Evolutionary conservation across 2,113 vertebrate species (phyloP), one percentile per base, ranked within the genome.

Genomic region (Microtus montanus): DNA sequence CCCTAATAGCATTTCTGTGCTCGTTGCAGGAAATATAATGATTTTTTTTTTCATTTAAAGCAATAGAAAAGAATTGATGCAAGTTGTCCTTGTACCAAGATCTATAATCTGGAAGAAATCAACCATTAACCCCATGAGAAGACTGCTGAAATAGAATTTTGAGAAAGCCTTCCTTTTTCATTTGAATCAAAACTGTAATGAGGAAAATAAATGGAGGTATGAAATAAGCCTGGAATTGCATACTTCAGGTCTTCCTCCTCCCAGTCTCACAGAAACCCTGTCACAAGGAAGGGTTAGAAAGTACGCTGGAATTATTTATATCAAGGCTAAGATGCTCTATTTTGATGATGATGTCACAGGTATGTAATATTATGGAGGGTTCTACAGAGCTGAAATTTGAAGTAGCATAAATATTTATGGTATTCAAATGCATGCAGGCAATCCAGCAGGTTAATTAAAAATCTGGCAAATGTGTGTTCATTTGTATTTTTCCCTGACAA

Each of bases 1-100:
- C 7, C 30, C 11, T 52, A 75, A 87, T 33, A 90, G 1, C 28
- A 86, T 63, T 22, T 3, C 41, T 3, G 87, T 44, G 71, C 58
- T 94, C 84, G 44, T 83, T 77, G 63, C 14, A 89, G 28, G 15
- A 94, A 93, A n/a, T n/a, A 44, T 78, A 87, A 61, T 74, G 77
- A 95, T 80, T 79, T 95, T 79, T 94, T 93, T 94, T 66, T 94
- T n/a, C 66, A 58, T 75, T 94, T 96, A 89, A 95, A 61, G 38
- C 8, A 68, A 80, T 12, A 66, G 82, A 79, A 95, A 66, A 33
- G 33, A 77, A 35, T 75, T 92, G 47, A 93, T 95, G 22, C 20
- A 70, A 70, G 87, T 93, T 87, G 71, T 91, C 86, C 73, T 17
- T 28, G 20, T 44, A 93, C 66, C 20, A 89, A 87, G 75, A 87